These are phyloP conservation scores for Oncorhynchus masou DNA, from an alignment of 2,113 vertebrate genomes.

Conservation along the genomic window DNA sequence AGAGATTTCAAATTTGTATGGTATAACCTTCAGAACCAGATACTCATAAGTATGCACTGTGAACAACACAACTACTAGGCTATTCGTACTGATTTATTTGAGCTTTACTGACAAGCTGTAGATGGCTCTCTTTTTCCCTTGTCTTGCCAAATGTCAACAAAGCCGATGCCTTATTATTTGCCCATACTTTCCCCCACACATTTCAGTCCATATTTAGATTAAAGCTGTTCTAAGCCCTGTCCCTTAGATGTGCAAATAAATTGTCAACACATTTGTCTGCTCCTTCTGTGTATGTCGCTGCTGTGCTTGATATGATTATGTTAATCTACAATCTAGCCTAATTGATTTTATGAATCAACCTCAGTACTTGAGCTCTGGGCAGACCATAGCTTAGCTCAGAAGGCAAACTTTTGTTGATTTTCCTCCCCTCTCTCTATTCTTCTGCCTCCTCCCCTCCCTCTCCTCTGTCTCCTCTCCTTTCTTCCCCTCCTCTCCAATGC, in stretches of 20 bases:
- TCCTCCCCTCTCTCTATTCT: not conserved
- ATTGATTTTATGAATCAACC: too few species aligned
- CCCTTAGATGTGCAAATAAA: not conserved
- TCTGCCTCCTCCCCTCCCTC: not conserved
- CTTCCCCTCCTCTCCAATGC: not conserved
- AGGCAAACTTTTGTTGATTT: not conserved
- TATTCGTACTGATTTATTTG: too few species aligned
- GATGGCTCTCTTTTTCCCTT: not conserved
- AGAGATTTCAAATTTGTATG: too few species aligned
- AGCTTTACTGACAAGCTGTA: too few species aligned
- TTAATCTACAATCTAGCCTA: too few species aligned
- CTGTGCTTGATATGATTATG: too few species aligned
- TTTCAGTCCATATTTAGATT: conserved; percentile 1
- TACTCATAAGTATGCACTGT: too few species aligned
- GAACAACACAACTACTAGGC: too few species aligned
- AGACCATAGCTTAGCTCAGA: not conserved
- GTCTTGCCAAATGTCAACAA: not conserved
- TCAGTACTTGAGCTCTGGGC: not conserved
- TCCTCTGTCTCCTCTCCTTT: not conserved
- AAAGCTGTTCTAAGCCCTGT: conserved; percentile 4
- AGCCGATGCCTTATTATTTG: not conserved
- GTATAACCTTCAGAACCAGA: too few species aligned
- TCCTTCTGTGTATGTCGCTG: too few species aligned
- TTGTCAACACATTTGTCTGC: not conserved
- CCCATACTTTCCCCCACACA: not conserved